Evolutionary conservation across 2,113 vertebrate species (phyloP).

Genomic region (Ammodramus savannarum): DNA sequence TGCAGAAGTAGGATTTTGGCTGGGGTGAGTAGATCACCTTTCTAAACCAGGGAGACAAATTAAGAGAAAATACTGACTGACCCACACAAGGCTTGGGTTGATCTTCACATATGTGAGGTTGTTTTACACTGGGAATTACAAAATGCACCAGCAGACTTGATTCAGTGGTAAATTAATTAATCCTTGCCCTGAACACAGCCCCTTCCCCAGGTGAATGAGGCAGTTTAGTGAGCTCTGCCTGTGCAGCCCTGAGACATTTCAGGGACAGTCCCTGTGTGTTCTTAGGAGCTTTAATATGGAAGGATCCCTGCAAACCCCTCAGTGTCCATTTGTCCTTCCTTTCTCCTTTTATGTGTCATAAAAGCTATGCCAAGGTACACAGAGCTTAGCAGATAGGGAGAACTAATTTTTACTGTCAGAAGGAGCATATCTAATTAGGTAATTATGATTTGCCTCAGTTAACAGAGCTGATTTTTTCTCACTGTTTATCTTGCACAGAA

Average conservation of each 20-base stretch:
- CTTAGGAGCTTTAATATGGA: neutral
- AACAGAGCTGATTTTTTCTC: neutral
- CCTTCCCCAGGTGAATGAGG: neutral
- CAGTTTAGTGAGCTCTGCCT: neutral
- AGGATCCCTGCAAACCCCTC: neutral
- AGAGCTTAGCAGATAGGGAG: neutral
- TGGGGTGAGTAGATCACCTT: neutral
- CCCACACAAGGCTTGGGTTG: neutral
- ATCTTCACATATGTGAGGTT: fast-evolving
- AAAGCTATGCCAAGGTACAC: neutral
- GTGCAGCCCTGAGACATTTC: neutral
- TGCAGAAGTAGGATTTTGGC: neutral
- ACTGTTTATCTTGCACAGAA: neutral
- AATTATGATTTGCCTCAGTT: constrained; percentile 5
- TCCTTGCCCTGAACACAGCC: neutral
- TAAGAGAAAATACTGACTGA: neutral
- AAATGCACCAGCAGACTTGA: neutral
- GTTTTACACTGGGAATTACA: fast-evolving
- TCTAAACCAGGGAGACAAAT: neutral
- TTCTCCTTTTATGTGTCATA: neutral
- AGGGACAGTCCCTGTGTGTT: neutral
- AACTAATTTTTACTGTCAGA: neutral
- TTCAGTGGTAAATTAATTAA: neutral
- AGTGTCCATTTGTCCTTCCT: neutral
- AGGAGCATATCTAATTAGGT: neutral